Base-by-base conservation (phyloP, 2,888 invertebrate genomes). In the Cataglyphis rosenhaueri region DNA sequence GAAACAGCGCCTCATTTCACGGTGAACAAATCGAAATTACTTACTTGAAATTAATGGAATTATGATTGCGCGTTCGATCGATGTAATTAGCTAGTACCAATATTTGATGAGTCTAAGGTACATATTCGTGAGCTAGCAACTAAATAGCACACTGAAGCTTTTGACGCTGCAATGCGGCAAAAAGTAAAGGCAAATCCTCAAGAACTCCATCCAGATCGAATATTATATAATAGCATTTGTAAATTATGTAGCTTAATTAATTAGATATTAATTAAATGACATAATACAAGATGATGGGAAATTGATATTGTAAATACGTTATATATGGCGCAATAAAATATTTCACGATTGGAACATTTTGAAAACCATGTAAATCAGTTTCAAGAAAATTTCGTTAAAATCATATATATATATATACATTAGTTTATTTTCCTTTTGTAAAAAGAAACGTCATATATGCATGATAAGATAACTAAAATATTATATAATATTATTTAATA, bases 41-140 rank as follows among this genome's bases (percentile, higher is more conserved):
- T 70, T 78, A 78, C 71, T 70, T 71, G 71, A 79, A 79, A 35
- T 70, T 70, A 71, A 79, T 79, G 48, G 35, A 70, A 79, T 79
- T 79, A 71, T 79, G 59, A 71, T 21, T 48, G 78, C 59, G 71
- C 71, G 44, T 64, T 79, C 59, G 59, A 79, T 79, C 71, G 44
- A 55, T 48, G 59, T 71, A 79, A 79, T 79, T 71, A 79, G 48
- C 59, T 44, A 35, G 18, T 12, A 61, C 48, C 59, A 79, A 71
- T 79, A 79, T 79, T 79, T 79, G 78, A 70, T 71, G 70, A 61
- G 59, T 71, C 71, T 71, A 79, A 79, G 71, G 59, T 79, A 71
- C 78, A 79, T 59, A 48, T 25, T 38, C 59, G 41, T 41, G 41
- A 78, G 70, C 59, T 59, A 44, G 61, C 71, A 79, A 70, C 59